A percentile compares a stretch with the other conserved stretches of the same genome.
Conservation (phyloP, 2,888 invertebrate species). For the Dynastes maya region DNA sequence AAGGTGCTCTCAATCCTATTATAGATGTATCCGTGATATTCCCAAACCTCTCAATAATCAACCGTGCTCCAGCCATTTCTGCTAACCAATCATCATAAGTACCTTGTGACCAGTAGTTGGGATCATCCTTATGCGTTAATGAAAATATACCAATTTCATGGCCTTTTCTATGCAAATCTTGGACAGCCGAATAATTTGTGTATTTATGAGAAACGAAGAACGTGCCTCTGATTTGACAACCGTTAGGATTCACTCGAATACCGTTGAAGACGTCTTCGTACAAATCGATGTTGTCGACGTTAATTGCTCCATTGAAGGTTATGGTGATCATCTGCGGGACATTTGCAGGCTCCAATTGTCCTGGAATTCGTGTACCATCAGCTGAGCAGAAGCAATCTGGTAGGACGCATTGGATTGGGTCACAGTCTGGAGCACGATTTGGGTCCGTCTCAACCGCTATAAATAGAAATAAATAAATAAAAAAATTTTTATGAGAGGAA, state of each 20-base stretch:
- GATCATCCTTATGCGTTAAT: constrained; percentile 92
- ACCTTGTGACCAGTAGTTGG: constrained; percentile 91
- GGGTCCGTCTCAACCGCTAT: constrained; percentile 92
- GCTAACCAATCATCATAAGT: constrained; percentile 94
- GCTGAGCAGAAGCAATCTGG: constrained; percentile 96
- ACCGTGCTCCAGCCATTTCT: constrained; percentile 93
- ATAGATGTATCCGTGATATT: constrained; percentile 94
- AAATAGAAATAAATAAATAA: constrained; percentile 58
- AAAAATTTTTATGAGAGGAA: background rate
- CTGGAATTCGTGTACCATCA: constrained; percentile 92
- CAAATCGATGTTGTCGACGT: constrained; percentile 93
- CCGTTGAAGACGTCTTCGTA: constrained; percentile 93
- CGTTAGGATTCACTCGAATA: constrained; percentile 89
- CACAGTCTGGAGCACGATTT: constrained; percentile 93
- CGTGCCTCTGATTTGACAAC: constrained; percentile 90
- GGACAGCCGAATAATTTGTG: constrained; percentile 91
- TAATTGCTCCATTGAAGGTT: constrained; percentile 95
- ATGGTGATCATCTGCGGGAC: constrained; percentile 96
- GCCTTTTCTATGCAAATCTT: constrained; percentile 90
- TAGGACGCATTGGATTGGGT: constrained; percentile 88
- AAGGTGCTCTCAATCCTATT: constrained; percentile 91
- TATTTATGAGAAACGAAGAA: constrained; percentile 96
- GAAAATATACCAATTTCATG: constrained; percentile 95
- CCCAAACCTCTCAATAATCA: constrained; percentile 90
- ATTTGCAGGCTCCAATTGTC: constrained; percentile 85